Conservation (phyloP, 2,113 vertebrate species). For the Elgaria multicarinata region DNA sequence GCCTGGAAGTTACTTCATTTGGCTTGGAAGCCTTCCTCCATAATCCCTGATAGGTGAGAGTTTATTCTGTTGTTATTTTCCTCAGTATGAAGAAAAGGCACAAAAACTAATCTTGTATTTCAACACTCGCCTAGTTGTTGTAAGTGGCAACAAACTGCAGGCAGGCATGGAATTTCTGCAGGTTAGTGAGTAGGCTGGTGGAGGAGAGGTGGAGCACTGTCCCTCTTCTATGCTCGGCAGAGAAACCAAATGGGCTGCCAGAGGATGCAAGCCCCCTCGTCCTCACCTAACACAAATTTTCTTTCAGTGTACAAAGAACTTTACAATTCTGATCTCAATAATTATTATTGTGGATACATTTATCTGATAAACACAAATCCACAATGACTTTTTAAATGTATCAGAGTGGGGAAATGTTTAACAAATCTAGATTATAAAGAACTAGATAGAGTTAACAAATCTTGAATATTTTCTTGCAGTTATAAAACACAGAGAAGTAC, state of each 20-base stretch:
- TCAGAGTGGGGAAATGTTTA: conserved; percentile 5
- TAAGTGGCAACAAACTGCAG: not conserved
- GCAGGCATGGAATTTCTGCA: not conserved
- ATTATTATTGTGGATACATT: not conserved
- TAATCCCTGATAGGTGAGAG: not conserved
- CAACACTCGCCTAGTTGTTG: not conserved
- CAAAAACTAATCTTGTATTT: not conserved
- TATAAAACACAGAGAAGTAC: conserved; percentile 53
- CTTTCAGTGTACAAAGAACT: not conserved
- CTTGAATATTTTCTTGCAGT: conserved; percentile 38
- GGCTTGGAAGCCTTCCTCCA: not conserved
- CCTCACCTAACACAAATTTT: not conserved
- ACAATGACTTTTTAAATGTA: not conserved
- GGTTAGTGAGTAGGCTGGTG: not conserved
- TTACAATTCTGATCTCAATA: not conserved
- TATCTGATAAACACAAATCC: not conserved
- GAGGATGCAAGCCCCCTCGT: not conserved
- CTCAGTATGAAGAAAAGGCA: not conserved
- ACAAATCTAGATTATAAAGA: not conserved
- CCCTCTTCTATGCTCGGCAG: not conserved
- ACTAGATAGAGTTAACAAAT: not conserved
- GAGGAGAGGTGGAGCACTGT: not conserved
- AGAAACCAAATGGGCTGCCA: not conserved
- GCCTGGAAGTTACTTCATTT: not conserved
- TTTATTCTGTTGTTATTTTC: not conserved